These are phyloP conservation scores for Crotalus helleri DNA, from an alignment of 2,113 vertebrate species.

Conservation along the genomic window DNA sequence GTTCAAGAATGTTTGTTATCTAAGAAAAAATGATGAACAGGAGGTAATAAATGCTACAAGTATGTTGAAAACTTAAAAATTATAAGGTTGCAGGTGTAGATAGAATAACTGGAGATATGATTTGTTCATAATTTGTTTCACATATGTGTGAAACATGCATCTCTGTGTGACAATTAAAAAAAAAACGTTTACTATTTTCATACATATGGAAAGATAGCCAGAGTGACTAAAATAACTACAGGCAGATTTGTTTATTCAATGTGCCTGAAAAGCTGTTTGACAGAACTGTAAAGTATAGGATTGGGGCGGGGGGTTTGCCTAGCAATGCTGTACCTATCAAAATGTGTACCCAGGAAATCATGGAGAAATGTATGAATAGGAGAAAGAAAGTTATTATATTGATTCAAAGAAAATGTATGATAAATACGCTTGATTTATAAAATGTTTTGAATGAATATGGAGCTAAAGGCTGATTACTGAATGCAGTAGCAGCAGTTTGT, in stretches of 20 bases:
- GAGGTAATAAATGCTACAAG: not conserved
- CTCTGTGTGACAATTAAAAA: not conserved
- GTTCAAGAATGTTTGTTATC: not conserved
- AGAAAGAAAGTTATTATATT: not conserved
- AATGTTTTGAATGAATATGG: not conserved
- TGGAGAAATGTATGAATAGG: not conserved
- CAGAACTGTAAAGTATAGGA: not conserved
- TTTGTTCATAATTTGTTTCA: not conserved
- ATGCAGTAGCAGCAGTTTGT: not conserved
- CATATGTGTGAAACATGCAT: not conserved
- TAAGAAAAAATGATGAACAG: not conserved
- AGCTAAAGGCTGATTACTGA: not conserved
- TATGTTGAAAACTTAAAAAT: not conserved
- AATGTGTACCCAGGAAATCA: not conserved
- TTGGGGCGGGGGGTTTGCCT: too few species aligned
- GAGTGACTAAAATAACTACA: not conserved
- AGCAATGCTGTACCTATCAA: not conserved
- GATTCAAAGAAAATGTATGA: not conserved
- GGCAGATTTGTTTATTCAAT: not conserved
- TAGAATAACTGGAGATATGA: not conserved
- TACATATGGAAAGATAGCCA: not conserved
- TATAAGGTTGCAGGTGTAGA: not conserved
- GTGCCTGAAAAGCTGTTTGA: not conserved
- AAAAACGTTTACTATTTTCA: not conserved
- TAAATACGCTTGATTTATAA: not conserved